Percentiles rank a stretch among this genome's conserved stretches.
Conservation (phyloP, 1,140 invertebrate genomes). For the Prorops nasuta region DNA sequence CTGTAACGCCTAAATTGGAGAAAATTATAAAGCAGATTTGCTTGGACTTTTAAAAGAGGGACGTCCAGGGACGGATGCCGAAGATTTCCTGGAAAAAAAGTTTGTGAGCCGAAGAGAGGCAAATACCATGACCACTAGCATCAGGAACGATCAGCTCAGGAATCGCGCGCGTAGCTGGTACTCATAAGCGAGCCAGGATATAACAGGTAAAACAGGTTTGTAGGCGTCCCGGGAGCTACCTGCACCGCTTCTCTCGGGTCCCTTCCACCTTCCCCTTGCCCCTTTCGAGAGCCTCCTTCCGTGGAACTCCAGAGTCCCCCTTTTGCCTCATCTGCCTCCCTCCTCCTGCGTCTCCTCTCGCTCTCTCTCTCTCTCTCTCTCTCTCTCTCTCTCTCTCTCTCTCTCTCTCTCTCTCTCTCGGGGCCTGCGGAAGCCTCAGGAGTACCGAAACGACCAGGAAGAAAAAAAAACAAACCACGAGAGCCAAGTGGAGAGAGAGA, state of each 20-base stretch:
- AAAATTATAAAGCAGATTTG: background rate
- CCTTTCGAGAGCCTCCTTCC: background rate
- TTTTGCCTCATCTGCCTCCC: background rate
- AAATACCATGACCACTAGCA: conserved; percentile 7
- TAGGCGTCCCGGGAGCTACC: conserved; percentile 50
- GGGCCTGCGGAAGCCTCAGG: too few relatives aligned
- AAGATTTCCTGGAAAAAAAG: background rate
- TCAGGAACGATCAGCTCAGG: conserved; percentile 9
- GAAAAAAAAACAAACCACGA: conserved; percentile 17
- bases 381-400: too few relatives aligned
- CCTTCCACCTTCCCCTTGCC: conserved; percentile 14
- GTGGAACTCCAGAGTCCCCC: background rate
- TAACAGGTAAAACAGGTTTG: conserved; percentile 56
- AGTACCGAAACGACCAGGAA: conserved; percentile 13
- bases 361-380: too few relatives aligned
- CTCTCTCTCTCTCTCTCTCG: too few relatives aligned
- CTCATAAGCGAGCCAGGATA: conserved; percentile 30
- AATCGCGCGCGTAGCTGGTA: conserved; percentile 15
- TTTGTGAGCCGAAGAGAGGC: too few relatives aligned
- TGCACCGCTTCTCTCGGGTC: conserved; percentile 38
- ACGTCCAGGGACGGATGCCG: background rate
- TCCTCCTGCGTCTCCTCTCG: conserved; percentile 22
- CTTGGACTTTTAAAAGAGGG: too few relatives aligned
- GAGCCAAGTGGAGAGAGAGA: too few relatives aligned
- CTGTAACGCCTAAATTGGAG: too few relatives aligned